These are phyloP conservation scores for Clostera curtula DNA, from an alignment of 2,888 invertebrate genomes.

Conservation along the genomic window DNA sequence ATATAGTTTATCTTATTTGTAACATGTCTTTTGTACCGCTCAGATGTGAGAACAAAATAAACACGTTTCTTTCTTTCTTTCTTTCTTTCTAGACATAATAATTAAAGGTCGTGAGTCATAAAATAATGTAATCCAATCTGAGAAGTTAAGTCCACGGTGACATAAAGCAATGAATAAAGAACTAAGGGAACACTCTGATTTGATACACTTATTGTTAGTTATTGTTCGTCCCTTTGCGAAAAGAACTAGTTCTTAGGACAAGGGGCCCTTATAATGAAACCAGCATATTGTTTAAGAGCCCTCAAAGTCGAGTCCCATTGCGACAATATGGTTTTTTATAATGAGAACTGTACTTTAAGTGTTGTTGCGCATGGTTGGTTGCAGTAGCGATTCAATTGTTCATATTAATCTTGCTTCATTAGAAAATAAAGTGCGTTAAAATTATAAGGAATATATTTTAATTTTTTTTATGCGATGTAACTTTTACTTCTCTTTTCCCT, in stretches of 20 bases:
- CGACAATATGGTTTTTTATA: conserved; percentile 63
- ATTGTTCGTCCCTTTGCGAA: conserved; percentile 47
- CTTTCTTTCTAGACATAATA: too few species aligned
- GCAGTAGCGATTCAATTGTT: conserved; percentile 14
- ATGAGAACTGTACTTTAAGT: conserved; percentile 39
- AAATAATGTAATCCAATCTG: conserved; percentile 44
- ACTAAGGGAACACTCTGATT: conserved; percentile 62
- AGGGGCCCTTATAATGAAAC: conserved; percentile 72
- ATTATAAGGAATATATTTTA: too few species aligned
- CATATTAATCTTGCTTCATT: conserved; percentile 1
- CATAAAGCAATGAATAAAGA: conserved; percentile 61
- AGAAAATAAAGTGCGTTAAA: too few species aligned
- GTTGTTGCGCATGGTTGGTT: conserved; percentile 29
- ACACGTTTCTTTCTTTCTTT: too few species aligned
- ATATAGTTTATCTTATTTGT: too few species aligned
- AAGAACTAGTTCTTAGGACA: conserved; percentile 72
- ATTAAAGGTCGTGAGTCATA: too few species aligned
- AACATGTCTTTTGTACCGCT: too few species aligned
- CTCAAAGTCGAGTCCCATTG: conserved; percentile 52
- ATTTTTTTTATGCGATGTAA: too few species aligned
- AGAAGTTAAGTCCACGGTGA: conserved; percentile 53
- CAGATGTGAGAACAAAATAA: too few species aligned
- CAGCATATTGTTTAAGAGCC: conserved; percentile 68
- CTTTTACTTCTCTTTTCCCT: too few species aligned
- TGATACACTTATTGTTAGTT: conserved; percentile 65